Percentiles rank a stretch among this genome's conserved stretches.
Evolutionary conservation across 2,113 vertebrate genomes (phyloP).

Genomic region (Herpetotheres cachinnans): DNA sequence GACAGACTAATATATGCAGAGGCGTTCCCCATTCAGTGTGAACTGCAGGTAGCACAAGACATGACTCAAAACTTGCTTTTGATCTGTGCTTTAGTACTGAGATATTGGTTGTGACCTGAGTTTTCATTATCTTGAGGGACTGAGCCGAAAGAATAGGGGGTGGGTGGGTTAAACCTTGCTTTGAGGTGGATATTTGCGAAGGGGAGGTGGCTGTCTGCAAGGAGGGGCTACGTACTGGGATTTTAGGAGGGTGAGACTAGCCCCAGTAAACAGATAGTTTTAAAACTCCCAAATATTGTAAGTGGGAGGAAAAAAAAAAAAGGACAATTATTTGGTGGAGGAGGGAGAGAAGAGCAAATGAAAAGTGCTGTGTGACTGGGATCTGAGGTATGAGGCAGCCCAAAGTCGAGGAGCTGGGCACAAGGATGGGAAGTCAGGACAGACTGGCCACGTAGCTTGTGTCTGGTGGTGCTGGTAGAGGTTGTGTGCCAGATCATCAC

Average conservation of each 20-base stretch:
- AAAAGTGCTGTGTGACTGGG: background rate
- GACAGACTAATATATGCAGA: background rate
- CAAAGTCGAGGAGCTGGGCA: background rate
- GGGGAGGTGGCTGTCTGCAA: background rate
- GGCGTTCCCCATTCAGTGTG: background rate
- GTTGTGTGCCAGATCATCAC: background rate
- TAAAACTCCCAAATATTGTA: background rate
- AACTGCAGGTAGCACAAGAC: background rate
- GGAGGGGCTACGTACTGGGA: background rate
- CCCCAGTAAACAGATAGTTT: background rate
- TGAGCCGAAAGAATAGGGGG: background rate
- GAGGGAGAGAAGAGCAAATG: background rate
- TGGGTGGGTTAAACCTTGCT: background rate
- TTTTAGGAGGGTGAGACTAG: background rate
- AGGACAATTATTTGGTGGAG: background rate
- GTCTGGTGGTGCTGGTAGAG: background rate
- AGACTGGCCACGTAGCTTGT: background rate
- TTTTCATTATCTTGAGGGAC: background rate
- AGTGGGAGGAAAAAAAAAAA: background rate
- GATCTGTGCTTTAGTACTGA: background rate
- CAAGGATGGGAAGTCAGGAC: background rate
- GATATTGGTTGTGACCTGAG: background rate
- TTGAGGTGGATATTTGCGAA: background rate
- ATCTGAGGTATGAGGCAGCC: background rate
- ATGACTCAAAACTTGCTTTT: background rate